Percentiles rank a stretch among this genome's conserved stretches.
Conservation (phyloP, 2,888 invertebrate species). For the Lutraria lutraria region DNA sequence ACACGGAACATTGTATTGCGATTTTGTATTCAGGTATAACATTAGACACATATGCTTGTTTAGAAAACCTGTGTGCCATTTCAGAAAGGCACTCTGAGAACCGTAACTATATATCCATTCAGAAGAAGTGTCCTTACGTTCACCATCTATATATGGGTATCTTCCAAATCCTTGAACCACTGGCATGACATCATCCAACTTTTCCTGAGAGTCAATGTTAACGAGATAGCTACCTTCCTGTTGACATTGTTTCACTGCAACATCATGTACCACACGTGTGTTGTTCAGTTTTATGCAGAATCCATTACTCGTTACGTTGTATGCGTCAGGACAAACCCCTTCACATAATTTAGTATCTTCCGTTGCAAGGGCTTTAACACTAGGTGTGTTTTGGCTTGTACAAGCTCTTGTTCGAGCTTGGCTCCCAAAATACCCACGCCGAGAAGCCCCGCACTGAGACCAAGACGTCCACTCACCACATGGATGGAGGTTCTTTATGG, state of each 20-base stretch:
- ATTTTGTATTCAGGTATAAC: neutral
- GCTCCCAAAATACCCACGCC: neutral
- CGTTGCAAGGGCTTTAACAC: neutral
- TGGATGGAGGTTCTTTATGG: conserved; percentile 9
- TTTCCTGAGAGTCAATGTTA: conserved; percentile 18
- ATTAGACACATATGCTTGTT: neutral
- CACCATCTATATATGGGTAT: neutral
- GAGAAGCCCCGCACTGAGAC: neutral
- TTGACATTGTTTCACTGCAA: neutral
- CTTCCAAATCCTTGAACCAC: neutral
- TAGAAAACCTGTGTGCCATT: neutral
- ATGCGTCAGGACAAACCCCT: neutral
- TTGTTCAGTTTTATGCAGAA: conserved; percentile 20
- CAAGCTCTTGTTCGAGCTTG: neutral
- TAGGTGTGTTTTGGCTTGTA: neutral
- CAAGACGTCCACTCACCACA: conserved; percentile 27
- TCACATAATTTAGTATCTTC: neutral
- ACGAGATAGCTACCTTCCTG: conserved; percentile 23
- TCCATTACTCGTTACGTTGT: conserved; percentile 16
- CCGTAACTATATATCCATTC: conserved; percentile 13
- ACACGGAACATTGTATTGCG: neutral
- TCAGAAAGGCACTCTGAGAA: neutral
- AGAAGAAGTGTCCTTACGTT: neutral
- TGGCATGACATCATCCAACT: neutral
- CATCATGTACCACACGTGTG: neutral